Conservation (phyloP, 2,888 invertebrate species). For the Lucinisca nassula region DNA sequence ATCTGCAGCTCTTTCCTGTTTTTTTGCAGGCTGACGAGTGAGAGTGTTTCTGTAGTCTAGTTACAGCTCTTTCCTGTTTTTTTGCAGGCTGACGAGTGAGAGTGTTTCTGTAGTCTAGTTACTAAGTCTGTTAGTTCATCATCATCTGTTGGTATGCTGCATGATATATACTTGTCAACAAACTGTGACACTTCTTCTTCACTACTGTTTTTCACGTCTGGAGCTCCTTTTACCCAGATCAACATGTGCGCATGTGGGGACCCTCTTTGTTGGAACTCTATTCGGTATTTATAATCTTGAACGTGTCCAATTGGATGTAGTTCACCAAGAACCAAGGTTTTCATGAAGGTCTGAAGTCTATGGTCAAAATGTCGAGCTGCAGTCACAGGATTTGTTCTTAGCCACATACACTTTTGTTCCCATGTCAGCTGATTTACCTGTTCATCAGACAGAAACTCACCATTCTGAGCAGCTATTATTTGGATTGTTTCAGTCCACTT, state of each 20-base stretch:
- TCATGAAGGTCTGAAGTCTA: constrained; percentile 39
- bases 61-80: constrained; percentile 25
- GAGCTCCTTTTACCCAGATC: constrained; percentile 59
- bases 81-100: constrained; percentile 27
- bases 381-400: constrained; percentile 67
- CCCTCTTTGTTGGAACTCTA: constrained; percentile 70
- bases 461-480: constrained; percentile 48
- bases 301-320: constrained; percentile 58
- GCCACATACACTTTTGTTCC: constrained; percentile 39
- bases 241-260: constrained; percentile 69
- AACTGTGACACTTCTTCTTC: constrained; percentile 37
- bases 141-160: constrained; percentile 34
- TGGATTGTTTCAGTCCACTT: constrained; percentile 71
- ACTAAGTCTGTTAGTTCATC: not conserved
- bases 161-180: constrained; percentile 40
- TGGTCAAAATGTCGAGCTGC: constrained; percentile 69
- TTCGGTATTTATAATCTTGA: constrained; percentile 62
- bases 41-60: constrained; percentile 62
- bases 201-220: constrained; percentile 34
- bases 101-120: constrained; percentile 16
- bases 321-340: not conserved
- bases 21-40: constrained; percentile 58
- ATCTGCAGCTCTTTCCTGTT: constrained; percentile 51
- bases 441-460: constrained; percentile 19
- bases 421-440: constrained; percentile 38